Evolutionary conservation across 2,888 invertebrate species (phyloP), one percentile per base, ranked within the genome.

Genomic region (Blomia tropicalis): DNA sequence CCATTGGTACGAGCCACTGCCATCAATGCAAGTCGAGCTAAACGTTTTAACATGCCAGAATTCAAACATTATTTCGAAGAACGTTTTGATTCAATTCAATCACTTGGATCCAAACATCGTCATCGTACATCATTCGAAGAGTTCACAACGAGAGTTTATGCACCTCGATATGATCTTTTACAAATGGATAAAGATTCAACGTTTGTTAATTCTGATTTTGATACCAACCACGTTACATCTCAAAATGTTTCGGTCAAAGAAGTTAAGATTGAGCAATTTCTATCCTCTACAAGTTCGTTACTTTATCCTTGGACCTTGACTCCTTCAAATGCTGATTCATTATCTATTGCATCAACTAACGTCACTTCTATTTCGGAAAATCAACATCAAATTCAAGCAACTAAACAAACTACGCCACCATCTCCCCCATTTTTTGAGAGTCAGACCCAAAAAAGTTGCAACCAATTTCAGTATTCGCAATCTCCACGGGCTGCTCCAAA

Each of bases 31-130:
- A 92, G 92, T 69, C 81, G 92, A 66, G 85, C 88, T 1, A 90
- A 91, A 73, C 81, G 95, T 67, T 84, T 87, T 63, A 85, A 87
- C 58, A 80, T 93, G 75, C 84, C 87, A 70, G 83, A 85, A 70
- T 93, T 87, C 77, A 89, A 89, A 75, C 87, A 90, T 74, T 87
- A 85, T 73, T 91, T 89, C 76, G 86, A 89, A 75, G 93, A 93
- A 77, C 81, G 93, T 68, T 83, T 86, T 68, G 81, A 87, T 68
- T 84, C 84, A 30, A 78, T 95, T 67, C 85, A 86, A 71, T 85
- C 84, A 59, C 84, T 95, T 30, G 85, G 89, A 63, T 79, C 81
- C 65, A 82, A 86, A 69, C 88, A 92, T 76, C 86, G 87, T 73
- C 84, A 84, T 73, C 82, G 83, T 64, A 83, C 86, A 67, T 90